Evolutionary conservation across 2,113 vertebrate species (phyloP).

Genomic region (Scatophagus argus): DNA sequence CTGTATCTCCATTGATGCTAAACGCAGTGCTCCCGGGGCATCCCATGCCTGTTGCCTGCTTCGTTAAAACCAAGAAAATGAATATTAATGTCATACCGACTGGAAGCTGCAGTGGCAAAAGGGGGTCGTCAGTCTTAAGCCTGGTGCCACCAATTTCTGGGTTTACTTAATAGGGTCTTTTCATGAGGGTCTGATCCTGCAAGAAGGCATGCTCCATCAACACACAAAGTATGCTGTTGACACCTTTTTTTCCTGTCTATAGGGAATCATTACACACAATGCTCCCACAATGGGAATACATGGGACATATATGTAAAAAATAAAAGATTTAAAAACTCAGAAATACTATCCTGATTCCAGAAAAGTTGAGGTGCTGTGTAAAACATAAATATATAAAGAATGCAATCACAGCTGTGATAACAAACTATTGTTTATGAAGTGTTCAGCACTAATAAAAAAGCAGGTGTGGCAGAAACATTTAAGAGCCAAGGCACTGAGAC

Average conservation of each 20-base stretch:
- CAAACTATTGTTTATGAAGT: too few species aligned
- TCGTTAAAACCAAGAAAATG: constrained; percentile 82
- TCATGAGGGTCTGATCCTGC: constrained; percentile 34
- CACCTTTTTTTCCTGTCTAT: constrained; percentile 50
- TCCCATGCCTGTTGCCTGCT: constrained; percentile 75
- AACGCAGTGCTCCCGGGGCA: constrained; percentile 73
- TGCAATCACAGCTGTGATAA: too few species aligned
- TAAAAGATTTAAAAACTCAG: too few species aligned
- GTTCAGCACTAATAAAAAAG: too few species aligned
- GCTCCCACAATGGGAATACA: constrained; percentile 17
- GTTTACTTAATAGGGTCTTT: constrained; percentile 61
- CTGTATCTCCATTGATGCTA: constrained; percentile 83
- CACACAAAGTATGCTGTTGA: constrained; percentile 48
- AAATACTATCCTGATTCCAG: too few species aligned
- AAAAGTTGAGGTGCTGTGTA: too few species aligned
- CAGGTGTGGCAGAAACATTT: too few species aligned
- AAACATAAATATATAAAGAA: too few species aligned
- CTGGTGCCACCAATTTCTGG: constrained; percentile 50
- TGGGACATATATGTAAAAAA: neutral
- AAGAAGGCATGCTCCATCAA: constrained; percentile 47
- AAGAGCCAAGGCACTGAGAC: too few species aligned
- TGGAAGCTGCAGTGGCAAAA: constrained; percentile 55
- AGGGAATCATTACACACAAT: neutral
- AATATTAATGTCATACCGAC: constrained; percentile 80
- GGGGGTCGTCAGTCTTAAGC: constrained; percentile 62